Percentiles rank a stretch among this genome's conserved stretches.
These are phyloP conservation scores for Atta texana DNA, from an alignment of 1,140 invertebrate species.

Conservation along the genomic window DNA sequence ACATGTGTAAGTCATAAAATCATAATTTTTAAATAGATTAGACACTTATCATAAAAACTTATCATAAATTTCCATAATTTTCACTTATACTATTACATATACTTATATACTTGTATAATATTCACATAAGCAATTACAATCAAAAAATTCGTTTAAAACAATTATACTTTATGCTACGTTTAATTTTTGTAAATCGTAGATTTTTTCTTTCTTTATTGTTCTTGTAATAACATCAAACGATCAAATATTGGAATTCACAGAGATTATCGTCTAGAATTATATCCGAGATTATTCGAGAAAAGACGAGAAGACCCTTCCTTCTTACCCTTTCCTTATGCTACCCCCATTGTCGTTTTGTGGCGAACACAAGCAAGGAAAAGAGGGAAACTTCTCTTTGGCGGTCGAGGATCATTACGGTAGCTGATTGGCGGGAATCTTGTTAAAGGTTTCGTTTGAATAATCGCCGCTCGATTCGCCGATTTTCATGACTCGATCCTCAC, in stretches of 20 bases:
- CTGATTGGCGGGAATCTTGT: conserved; percentile 85
- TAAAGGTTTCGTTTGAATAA: conserved; percentile 86
- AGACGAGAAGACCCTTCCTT: conserved; percentile 52
- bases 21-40: conserved; percentile 8
- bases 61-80: background rate
- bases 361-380: conserved; percentile 45
- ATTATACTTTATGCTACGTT: background rate
- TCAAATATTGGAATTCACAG: background rate
- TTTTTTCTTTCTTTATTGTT: background rate
- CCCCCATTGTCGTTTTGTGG: conserved; percentile 47
- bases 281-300: conserved; percentile 54
- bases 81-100: background rate
- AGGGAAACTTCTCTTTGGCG: conserved; percentile 68
- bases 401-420: conserved; percentile 79
- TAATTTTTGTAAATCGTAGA: background rate
- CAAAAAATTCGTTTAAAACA: background rate
- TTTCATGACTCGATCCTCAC: conserved; percentile 84
- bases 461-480: conserved; percentile 82
- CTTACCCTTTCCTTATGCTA: conserved; percentile 57
- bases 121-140: background rate
- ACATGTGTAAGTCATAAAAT: background rate
- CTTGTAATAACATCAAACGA: background rate
- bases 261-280: conserved; percentile 36
- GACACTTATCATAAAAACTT: background rate
- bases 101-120: background rate